Conservation (phyloP, 2,113 vertebrate genomes). For the Ptilorrhoa leucosticta region DNA sequence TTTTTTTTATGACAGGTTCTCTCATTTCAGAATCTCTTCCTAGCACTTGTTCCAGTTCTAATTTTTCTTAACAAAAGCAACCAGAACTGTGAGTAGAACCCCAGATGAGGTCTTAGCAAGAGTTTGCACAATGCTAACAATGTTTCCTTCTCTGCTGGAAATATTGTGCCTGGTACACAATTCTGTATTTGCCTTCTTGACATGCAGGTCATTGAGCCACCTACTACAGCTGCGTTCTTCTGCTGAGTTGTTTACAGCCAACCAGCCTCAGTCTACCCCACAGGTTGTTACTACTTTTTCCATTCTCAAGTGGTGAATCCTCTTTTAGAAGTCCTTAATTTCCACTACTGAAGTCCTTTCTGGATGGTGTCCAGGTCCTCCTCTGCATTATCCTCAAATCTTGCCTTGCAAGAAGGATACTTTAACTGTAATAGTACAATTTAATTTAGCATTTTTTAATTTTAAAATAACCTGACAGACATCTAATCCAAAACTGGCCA, state of each 20-base stretch:
- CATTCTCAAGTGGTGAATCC: neutral
- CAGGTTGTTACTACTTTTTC: neutral
- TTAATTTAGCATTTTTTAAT: neutral
- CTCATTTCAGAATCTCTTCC: neutral
- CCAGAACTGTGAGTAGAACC: neutral
- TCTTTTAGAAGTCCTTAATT: neutral
- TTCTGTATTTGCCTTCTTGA: neutral
- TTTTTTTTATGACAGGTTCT: neutral
- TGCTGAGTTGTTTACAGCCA: neutral
- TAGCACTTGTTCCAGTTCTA: neutral
- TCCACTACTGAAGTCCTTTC: neutral
- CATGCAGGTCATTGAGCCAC: rapidly evolving
- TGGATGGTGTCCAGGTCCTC: neutral
- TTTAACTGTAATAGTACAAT: neutral
- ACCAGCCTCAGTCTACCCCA: neutral
- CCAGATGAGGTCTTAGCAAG: neutral
- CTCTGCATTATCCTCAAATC: neutral
- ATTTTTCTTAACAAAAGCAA: neutral
- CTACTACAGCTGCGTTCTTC: rapidly evolving
- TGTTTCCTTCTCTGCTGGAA: neutral
- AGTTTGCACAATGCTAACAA: neutral
- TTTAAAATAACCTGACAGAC: neutral
- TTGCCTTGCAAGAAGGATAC: neutral
- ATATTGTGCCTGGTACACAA: neutral
- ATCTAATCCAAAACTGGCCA: neutral